Evolutionary conservation across 2,797 vertebrate species (phyloP), one percentile per base, ranked within the genome.

Genomic region (Hafferia zeledoni): DNA sequence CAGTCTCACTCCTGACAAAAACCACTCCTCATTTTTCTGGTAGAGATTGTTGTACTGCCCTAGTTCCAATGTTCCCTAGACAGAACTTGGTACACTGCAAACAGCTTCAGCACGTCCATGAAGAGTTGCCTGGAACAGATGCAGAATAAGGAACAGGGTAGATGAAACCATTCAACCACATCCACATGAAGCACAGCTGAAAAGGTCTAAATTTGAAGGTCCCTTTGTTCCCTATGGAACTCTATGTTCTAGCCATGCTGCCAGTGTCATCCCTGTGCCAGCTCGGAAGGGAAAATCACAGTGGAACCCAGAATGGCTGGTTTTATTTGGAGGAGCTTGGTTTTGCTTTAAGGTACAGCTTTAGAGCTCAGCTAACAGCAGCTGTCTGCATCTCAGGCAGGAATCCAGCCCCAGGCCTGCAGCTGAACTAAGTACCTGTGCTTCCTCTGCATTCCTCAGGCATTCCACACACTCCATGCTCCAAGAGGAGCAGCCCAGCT

Each of bases 361-460:
- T 72, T 31, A 17, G 23, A 75, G 52, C 14, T 70, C 37, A 16
- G 60, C 30, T 39, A 55, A 63, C 20, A 55, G 70, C 70, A 80
- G 31, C 4, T 41, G 50, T 31, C 68, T 77, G 72, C 89, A 77
- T 37, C 52, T 88, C 13, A 2, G 67, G 46, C 87, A 95, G 72
- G 79, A 94, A 92, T 93, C 70, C 75, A 49, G 87, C 94, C 91
- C 39, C 74, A 79, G 89, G 94, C 64, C 69, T 78, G 43, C 13
- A 56, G 83, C 78, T 83, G 64, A 28, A 68, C 52, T 76, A 44
- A 88, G 91, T 79, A 95, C 85, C 89, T 95, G 85, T 31, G 70
- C 74, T 94, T 91, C 77, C 76, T 93, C 84, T 87, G 70, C 93
- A 96, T 93, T 95, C 95, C 83, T 90, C 56, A 76, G 47, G 63